A percentile compares a stretch with the other conserved stretches of the same genome.
phyloP scores from a whole-genome alignment of 2,113 vertebrate species.

The Melospiza melodia region DNA sequence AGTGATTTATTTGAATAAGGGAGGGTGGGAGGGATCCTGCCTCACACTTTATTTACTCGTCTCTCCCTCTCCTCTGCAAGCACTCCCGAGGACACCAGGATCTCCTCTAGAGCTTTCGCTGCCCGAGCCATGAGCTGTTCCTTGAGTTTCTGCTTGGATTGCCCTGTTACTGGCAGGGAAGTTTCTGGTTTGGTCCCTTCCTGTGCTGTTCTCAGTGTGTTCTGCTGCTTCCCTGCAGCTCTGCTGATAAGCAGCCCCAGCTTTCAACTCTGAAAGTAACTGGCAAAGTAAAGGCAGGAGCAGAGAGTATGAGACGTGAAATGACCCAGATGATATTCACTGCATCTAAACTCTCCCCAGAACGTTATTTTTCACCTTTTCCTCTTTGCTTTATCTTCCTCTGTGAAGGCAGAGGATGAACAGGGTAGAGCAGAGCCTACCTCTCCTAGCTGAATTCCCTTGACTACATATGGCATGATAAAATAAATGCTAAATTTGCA shows the following conservation, averaged over 20 bases:
- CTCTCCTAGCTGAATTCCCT: background rate
- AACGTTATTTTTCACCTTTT: background rate
- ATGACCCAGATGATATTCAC: background rate
- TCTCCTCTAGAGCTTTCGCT: background rate
- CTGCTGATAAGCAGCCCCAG: background rate
- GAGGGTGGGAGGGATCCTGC: background rate
- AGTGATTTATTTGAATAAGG: conserved; percentile 21
- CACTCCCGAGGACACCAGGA: background rate
- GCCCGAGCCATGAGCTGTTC: accelerated
- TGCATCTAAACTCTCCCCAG: background rate
- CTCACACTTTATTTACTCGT: background rate
- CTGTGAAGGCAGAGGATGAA: background rate
- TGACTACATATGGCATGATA: background rate
- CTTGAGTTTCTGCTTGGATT: background rate
- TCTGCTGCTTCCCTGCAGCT: background rate
- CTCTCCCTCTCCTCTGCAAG: accelerated
- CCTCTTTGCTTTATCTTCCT: background rate
- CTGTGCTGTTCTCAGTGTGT: background rate
- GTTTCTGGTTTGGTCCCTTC: background rate
- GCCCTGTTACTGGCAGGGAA: background rate
- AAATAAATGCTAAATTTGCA: background rate
- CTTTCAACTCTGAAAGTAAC: background rate
- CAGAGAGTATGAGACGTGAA: background rate
- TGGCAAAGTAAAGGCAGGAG: background rate
- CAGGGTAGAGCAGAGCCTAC: background rate